Conservation (phyloP, 2,113 vertebrate species). For the Hydropotes inermis region DNA sequence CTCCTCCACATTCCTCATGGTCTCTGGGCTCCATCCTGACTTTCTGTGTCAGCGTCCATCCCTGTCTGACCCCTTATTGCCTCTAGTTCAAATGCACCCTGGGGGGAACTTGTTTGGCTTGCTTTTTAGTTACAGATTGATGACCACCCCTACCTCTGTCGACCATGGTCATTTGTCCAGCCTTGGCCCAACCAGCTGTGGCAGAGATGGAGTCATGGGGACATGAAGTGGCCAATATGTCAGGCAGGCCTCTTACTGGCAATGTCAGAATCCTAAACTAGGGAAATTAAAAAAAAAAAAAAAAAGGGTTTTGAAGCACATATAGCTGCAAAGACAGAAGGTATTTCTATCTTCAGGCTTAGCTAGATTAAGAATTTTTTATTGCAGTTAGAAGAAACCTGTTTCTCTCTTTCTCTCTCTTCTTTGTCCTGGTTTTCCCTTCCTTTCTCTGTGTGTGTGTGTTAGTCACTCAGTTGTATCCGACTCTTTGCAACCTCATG, state of each 20-base stretch:
- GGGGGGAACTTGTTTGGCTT: not conserved
- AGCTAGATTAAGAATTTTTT: not conserved
- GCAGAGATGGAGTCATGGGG: not conserved
- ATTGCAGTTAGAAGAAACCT: not conserved
- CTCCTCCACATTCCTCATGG: not conserved
- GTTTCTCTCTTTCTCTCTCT: not conserved
- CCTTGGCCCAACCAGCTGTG: not conserved
- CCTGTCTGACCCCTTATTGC: not conserved
- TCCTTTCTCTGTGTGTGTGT: not conserved
- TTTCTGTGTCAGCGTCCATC: not conserved
- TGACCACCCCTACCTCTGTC: not conserved
- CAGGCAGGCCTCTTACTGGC: not conserved
- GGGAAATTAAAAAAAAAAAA: not conserved
- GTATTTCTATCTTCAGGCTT: not conserved
- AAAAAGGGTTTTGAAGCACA: not conserved
- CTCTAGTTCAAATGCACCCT: not conserved
- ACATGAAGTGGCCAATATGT: not conserved
- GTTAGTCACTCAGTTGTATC: not conserved
- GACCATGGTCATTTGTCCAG: not conserved
- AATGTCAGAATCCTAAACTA: not conserved
- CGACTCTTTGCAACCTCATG: not conserved
- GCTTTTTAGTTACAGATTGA: not conserved
- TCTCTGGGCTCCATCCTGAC: not conserved
- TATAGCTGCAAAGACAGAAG: not conserved
- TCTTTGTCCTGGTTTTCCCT: not conserved